phyloP scores from a whole-genome alignment of 2,888 invertebrate genomes.

The Autographa pulchrina region DNA sequence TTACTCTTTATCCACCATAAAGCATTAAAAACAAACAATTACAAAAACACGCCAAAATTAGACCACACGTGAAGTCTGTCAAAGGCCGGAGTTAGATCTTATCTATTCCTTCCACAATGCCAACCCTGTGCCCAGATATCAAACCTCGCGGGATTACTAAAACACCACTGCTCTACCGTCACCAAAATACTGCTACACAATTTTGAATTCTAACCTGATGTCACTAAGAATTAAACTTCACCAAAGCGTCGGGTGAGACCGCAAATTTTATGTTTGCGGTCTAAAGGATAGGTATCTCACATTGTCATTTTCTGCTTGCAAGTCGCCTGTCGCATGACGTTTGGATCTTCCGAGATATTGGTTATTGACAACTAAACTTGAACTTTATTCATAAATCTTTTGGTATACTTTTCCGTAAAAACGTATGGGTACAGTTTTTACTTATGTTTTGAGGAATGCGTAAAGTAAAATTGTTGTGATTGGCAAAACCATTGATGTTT shows the following conservation, averaged over 20 bases:
- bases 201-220: constrained; percentile 51
- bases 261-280: constrained; percentile 55
- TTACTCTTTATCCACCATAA: neutral
- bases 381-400: constrained; percentile 8
- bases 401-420: constrained; percentile 22
- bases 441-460: constrained; percentile 53
- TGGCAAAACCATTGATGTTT: constrained; percentile 61
- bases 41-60: constrained; percentile 64
- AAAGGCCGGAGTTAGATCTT: constrained; percentile 73
- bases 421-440: constrained; percentile 42
- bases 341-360: constrained; percentile 51
- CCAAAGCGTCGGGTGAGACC: neutral
- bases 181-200: constrained; percentile 41
- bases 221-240: neutral
- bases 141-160: constrained; percentile 67
- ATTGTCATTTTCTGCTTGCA: constrained; percentile 73
- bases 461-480: constrained; percentile 61
- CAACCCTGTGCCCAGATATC: constrained; percentile 68
- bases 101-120: constrained; percentile 77
- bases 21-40: constrained; percentile 31
- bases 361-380: constrained; percentile 42
- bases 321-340: constrained; percentile 59
- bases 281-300: constrained; percentile 69
- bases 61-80: constrained; percentile 80
- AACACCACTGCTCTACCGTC: constrained; percentile 39